Base-by-base conservation (phyloP, 2,113 vertebrate genomes). In the Alces alces region DNA sequence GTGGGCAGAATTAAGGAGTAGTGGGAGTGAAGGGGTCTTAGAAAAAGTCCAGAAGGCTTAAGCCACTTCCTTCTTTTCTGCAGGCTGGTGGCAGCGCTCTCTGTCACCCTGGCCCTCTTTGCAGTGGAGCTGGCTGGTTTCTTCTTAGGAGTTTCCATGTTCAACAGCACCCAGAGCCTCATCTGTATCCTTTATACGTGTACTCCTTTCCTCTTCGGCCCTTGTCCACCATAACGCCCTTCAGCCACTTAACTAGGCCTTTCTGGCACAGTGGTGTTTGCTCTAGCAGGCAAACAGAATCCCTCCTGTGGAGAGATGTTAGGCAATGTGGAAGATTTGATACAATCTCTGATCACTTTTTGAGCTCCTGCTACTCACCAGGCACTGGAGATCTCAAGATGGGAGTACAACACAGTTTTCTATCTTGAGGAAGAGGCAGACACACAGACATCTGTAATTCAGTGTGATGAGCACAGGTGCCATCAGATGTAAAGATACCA, bases 71-170 rank as follows among this genome's bases (percentile, higher is more conserved):
- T 84, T 85, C 30, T 9, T 64, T 36, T 60, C 21, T 85, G 61
- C 98, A 99, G 99, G 97, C 96, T 99, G 98, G 98, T 99, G 90
- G 98, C 98, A 30, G 99, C 98, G 0, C 97, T 99, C 66, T 99
- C 99, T 1, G 98, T 99, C 95, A 99, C 99, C 3, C 97, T 99
- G 10, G 99, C 98, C 45, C 98, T 99, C 93, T 99, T 99, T 98
- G 99, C 98, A 1, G 96, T 99, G 78, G 99, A 99, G 97, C 91
- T 99, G 96, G 97, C 98, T 39, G 99, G 99, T 25, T 99, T 99
- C 98, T 98, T 99, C 87, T 99, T 99, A 3, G 99, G 99, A 91
- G 98, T 99, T 50, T 99, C 99, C 93, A 99, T 99, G 99, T 99
- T 99, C 98, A 99, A 99, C 98, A 98, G 97, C 96, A 99, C 98